A percentile compares a stretch with the other conserved stretches of the same genome.
These are phyloP conservation scores for Heteromormyrus szaboi DNA, from an alignment of 2,797 vertebrate species.

Conservation along the genomic window DNA sequence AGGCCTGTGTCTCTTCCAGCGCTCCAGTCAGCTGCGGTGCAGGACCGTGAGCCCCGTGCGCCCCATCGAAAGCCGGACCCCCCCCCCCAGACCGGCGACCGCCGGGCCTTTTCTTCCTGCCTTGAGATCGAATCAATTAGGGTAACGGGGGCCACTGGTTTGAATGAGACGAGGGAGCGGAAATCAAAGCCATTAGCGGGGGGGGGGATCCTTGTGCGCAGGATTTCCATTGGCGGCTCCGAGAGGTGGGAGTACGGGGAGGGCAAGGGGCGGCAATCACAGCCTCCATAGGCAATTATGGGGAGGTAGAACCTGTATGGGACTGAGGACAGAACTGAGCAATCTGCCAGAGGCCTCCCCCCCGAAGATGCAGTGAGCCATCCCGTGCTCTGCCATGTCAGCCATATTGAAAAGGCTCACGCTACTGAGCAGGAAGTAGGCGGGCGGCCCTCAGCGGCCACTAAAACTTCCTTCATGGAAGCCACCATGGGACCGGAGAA, in stretches of 20 bases:
- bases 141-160: constrained; percentile 19
- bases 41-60: background rate
- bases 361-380: background rate
- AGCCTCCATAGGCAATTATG: background rate
- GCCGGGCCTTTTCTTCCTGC: constrained; percentile 4
- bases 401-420: constrained; percentile 10
- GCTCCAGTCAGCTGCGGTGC: background rate
- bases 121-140: constrained; percentile 25
- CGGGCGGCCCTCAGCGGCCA: constrained; percentile 24
- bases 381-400: background rate
- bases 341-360: background rate
- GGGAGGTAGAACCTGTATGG: background rate
- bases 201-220: background rate
- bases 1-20: background rate
- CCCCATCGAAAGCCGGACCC: background rate
- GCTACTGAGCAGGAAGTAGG: constrained; percentile 15
- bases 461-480: constrained; percentile 33
- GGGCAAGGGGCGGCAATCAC: background rate
- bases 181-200: background rate
- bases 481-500: background rate
- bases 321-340: background rate
- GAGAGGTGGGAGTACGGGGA: background rate
- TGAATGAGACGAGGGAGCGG: background rate
- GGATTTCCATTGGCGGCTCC: background rate
- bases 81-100: background rate